phyloP scores from a whole-genome alignment of 2,888 invertebrate species.

The Dasypogon diadema region DNA sequence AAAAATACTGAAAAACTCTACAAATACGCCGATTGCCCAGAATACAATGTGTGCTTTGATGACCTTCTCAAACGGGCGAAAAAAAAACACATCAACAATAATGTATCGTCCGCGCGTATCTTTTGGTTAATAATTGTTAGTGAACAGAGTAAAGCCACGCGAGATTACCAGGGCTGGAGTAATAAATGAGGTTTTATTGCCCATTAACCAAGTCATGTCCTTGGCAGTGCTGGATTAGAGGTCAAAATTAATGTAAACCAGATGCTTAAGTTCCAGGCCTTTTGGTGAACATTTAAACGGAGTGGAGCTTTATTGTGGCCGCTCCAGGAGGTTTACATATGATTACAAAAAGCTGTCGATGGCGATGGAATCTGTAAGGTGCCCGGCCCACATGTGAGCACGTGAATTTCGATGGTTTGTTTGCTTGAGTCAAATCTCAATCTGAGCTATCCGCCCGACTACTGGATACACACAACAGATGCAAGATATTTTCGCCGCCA shows the following conservation, averaged over 20 bases:
- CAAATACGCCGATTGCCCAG: neutral
- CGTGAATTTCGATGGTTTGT: too few relatives aligned
- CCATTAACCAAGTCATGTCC: conserved; percentile 25
- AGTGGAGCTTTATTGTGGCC: too few relatives aligned
- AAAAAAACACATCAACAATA: conserved; percentile 19
- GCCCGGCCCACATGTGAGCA: too few relatives aligned
- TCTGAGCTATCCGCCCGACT: too few relatives aligned
- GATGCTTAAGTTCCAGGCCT: neutral
- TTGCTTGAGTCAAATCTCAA: too few relatives aligned
- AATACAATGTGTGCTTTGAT: conserved; percentile 26
- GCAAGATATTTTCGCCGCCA: too few relatives aligned
- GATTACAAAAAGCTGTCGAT: too few relatives aligned
- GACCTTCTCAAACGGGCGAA: neutral
- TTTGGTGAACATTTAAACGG: too few relatives aligned
- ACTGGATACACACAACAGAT: too few relatives aligned
- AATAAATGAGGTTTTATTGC: conserved; percentile 40
- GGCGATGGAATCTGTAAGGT: too few relatives aligned
- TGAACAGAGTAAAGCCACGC: conserved; percentile 3
- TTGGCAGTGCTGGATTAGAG: conserved; percentile 23
- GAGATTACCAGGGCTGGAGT: conserved; percentile 22
- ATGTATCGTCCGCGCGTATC: neutral
- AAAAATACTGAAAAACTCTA: neutral
- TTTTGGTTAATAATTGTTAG: conserved; percentile 3
- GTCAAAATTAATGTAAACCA: neutral
- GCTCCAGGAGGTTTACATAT: too few relatives aligned